These are phyloP conservation scores for Eciton burchellii DNA, from an alignment of 1,140 invertebrate genomes.

Conservation along the genomic window DNA sequence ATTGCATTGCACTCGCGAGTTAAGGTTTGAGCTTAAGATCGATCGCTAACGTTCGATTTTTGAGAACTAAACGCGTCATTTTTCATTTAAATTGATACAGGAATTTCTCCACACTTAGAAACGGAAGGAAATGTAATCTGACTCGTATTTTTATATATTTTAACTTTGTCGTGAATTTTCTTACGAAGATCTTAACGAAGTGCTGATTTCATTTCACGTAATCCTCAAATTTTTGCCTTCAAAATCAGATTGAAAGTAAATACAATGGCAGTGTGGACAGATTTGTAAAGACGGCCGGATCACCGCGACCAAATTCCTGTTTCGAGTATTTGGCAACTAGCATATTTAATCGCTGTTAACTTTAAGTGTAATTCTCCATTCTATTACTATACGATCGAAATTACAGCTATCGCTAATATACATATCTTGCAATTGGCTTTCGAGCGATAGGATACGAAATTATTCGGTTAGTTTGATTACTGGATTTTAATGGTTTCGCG, in stretches of 20 bases:
- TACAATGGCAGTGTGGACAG: not conserved
- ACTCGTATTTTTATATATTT: conserved; percentile 4
- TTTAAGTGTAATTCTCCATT: conserved; percentile 21
- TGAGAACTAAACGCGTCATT: not conserved
- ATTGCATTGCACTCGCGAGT: not conserved
- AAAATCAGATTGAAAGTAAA: conserved; percentile 16
- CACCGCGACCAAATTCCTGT: conserved; percentile 10
- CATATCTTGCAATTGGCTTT: not conserved
- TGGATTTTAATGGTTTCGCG: conserved; percentile 6
- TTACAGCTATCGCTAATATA: conserved; percentile 16
- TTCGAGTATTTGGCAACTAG: conserved; percentile 32
- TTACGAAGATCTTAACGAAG: not conserved
- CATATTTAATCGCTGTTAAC: not conserved
- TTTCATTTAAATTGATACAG: not conserved
- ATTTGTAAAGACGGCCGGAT: not conserved
- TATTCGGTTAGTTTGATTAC: conserved; percentile 36
- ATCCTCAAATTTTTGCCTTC: not conserved
- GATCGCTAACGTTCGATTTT: conserved; percentile 8
- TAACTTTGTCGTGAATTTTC: not conserved
- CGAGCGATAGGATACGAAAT: not conserved
- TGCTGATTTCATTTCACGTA: not conserved
- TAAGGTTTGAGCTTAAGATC: not conserved
- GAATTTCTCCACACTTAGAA: not conserved
- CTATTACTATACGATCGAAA: conserved; percentile 13
- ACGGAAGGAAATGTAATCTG: not conserved